Base-by-base conservation (phyloP, 2,113 vertebrate genomes). In the Himantopus leucocephalus region DNA sequence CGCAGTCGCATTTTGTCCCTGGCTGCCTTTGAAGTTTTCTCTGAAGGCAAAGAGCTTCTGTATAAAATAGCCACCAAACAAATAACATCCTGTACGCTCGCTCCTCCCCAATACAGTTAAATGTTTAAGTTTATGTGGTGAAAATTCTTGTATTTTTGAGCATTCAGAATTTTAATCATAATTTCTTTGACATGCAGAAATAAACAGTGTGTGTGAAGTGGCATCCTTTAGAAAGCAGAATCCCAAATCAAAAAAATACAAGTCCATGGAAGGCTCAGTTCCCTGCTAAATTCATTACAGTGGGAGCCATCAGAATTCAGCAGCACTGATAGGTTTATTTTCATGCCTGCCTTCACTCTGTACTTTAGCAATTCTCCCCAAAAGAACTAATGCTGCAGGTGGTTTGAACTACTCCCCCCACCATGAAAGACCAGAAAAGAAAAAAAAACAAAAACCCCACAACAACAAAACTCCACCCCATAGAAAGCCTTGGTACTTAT, bases 281-380 rank as follows among this genome's bases (percentile, higher is more conserved):
- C 87, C 90, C 94, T 95, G 87, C 82, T 95, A 98, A 98, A 97
- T 97, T 97, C 90, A 95, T 97, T 97, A 94, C 95, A 97, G 93
- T 91, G 90, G 92, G 29, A 96, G 91, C 72, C 91, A 94, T 97
- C 94, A 97, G 72, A 97, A 97, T 73, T 89, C 26, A 91, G 71
- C 96, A 97, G 92, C 88, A 91, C 90, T 85, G 75, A 96, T 90
- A 91, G 95, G 93, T 94, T 96, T 96, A 96, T 96, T 96, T 97
- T 95, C 96, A 92, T 92, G 92, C 90, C 71, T 90, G 90, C 66
- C 92, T 95, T 96, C 95, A 94, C 79, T 88, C 77, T 89, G 45
- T 68, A 88, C 91, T 96, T 85, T 21, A 75, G 74, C 83, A 97
- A 84, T 72, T 93, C 68, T 59, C 83, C 53, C 64, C 84, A 64